Percentiles rank a stretch among this genome's conserved stretches.
Evolutionary conservation across 64 coral and sea anemone genomes (phyloP).

Genomic region (Anthopleura sola): DNA sequence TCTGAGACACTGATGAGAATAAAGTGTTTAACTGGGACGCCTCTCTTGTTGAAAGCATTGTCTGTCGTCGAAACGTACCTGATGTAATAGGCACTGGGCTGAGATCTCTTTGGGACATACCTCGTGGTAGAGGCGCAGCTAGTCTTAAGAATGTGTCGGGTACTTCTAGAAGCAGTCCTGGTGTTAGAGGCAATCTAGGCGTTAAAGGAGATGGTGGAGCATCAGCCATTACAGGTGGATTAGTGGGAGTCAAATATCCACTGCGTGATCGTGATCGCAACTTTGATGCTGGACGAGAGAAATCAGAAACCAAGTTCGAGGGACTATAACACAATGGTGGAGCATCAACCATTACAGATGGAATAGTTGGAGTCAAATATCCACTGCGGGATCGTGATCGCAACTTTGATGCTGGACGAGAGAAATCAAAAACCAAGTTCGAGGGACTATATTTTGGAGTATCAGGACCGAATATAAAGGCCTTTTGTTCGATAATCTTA

Average conservation of each 20-base stretch:
- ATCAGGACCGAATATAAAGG: slow-evolving; percentile 1
- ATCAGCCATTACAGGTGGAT: not conserved
- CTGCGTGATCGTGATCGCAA: not conserved
- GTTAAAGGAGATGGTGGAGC: not conserved
- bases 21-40: not conserved
- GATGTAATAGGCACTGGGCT: too few species aligned
- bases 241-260: not conserved
- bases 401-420: not conserved
- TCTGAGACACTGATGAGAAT: not conserved
- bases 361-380: not conserved
- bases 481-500: not conserved
- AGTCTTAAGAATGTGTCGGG: not conserved
- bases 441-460: not conserved
- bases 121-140: not conserved
- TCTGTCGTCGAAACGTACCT: too few species aligned
- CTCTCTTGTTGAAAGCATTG: too few species aligned
- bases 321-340: not conserved
- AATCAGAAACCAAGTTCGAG: not conserved
- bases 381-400: not conserved
- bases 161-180: not conserved
- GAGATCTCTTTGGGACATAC: not conserved
- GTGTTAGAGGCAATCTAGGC: not conserved
- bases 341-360: not conserved
- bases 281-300: not conserved
- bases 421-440: not conserved